A percentile compares a stretch with the other conserved stretches of the same genome.
These are phyloP conservation scores for Chaetorhynchus papuensis DNA, from an alignment of 2,113 vertebrate genomes.

Conservation along the genomic window DNA sequence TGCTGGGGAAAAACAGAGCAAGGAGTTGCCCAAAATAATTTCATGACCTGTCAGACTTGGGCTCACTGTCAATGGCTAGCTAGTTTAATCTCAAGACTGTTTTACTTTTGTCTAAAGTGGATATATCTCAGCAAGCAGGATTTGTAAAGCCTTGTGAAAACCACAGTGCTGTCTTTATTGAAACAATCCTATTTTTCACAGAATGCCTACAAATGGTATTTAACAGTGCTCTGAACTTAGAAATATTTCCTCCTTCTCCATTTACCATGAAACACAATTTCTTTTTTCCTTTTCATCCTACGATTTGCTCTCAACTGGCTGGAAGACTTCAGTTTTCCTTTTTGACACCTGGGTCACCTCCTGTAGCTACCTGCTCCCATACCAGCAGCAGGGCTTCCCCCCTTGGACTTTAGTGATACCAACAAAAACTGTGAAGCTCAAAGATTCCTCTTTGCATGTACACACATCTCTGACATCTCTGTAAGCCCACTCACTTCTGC, in stretches of 20 bases:
- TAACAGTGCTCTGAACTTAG: neutral
- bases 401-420: neutral
- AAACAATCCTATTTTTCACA: neutral
- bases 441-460: neutral
- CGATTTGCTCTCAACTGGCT: neutral
- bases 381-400: neutral
- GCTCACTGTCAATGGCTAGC: neutral
- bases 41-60: neutral
- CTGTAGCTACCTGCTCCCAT: neutral
- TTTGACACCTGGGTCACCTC: neutral
- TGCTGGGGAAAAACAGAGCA: neutral
- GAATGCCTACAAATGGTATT: neutral
- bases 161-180: neutral
- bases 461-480: neutral
- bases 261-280: neutral
- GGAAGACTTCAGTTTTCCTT: neutral
- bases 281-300: neutral
- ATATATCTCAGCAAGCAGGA: neutral
- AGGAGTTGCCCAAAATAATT: neutral
- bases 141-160: neutral
- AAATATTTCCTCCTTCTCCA: neutral
- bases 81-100: neutral
- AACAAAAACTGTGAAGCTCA: neutral
- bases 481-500: neutral
- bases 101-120: neutral